Evolutionary conservation across 2,113 vertebrate species (phyloP), one percentile per base, ranked within the genome.

Genomic region (Gallinago undulata): DNA sequence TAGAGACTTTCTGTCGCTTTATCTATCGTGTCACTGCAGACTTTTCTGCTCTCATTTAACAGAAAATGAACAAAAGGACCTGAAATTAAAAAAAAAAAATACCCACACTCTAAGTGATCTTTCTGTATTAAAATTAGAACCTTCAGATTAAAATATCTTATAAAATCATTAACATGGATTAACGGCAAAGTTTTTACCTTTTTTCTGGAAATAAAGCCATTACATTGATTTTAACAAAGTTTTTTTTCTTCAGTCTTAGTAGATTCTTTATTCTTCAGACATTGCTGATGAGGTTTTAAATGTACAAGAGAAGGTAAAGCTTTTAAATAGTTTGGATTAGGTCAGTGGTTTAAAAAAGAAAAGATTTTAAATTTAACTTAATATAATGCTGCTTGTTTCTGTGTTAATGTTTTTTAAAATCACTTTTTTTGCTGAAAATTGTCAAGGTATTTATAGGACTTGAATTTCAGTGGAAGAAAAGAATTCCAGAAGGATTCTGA

Each of bases 1-100:
- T 86, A 66, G 48, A 89, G 9, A 83, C 84, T 39, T 96, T 78
- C 30, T 82, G 1, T 84, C 85, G 39, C 80, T 96, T 92, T 96
- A 28, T 76, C 57, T 68, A 48, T 64, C 43, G 1, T 41, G 55
- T 83, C 81, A 37, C 56, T 78, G 50, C 51, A 41, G 67, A 73
- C 78, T 57, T 74, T 94, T 84, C 74, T 86, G 37, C 51, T 56
- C 83, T 95, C 51, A 47, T 87, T 78, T 80, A 70, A 78, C 37
- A 92, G 63, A 72, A 91, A 67, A 80, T 68, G 56, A 88, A 30
- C 48, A 75, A 67, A 67, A 91, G 51, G 23, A 82, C 17, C 31
- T 85, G 30, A 79, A 82, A 82, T 84, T 63, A 30, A 73, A 57
- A 69, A 69, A n/a, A 33, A 55, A 53, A 66, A 43, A 17, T 17